Conservation (phyloP, 2,888 invertebrate genomes). For the Dysmachus trigonus region DNA sequence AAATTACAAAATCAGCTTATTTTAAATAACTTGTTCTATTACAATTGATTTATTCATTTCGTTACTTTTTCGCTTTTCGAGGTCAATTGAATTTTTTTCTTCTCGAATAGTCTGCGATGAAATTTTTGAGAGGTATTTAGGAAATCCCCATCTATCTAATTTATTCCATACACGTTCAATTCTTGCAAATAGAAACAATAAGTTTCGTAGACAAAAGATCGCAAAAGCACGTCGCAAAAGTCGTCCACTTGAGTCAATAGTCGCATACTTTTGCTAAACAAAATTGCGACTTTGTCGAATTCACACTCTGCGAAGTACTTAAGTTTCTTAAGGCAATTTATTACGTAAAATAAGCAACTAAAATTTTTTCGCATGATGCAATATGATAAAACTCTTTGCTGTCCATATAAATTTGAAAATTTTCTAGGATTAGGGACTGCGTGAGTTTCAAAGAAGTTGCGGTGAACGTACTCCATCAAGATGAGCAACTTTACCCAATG, state of each 20-base stretch:
- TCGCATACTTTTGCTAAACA: neutral
- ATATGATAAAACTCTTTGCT: neutral
- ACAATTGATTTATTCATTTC: too few relatives aligned
- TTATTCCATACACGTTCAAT: neutral
- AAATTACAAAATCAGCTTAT: too few relatives aligned
- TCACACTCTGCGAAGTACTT: neutral
- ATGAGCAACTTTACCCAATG: conserved; percentile 23
- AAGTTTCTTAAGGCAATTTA: neutral
- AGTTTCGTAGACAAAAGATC: neutral
- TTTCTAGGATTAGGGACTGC: neutral
- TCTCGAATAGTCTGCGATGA: neutral
- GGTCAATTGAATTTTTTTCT: too few relatives aligned
- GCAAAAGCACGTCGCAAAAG: neutral
- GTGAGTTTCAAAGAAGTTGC: neutral
- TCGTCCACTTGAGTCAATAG: neutral
- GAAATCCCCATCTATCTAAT: neutral
- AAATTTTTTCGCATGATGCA: neutral
- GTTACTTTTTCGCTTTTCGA: neutral
- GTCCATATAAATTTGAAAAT: neutral
- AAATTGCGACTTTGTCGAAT: neutral
- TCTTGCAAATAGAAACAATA: neutral
- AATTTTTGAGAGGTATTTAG: neutral
- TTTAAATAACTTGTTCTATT: too few relatives aligned
- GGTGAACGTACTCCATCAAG: conserved; percentile 9
- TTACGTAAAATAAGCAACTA: neutral